phyloP scores from a whole-genome alignment of 2,797 vertebrate genomes.

The Tokudaia muenninki region DNA sequence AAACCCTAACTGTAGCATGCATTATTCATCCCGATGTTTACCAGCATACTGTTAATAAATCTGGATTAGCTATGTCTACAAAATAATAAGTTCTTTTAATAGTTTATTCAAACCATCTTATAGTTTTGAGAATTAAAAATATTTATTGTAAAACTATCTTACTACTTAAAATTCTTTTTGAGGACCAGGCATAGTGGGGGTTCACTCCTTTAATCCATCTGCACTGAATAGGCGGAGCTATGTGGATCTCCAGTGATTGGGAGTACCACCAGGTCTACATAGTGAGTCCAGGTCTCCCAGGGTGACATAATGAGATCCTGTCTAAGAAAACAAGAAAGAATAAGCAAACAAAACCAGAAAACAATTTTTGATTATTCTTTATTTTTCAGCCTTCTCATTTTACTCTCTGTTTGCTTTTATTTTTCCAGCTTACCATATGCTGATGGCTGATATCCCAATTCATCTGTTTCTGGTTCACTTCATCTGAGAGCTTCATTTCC shows the following conservation, averaged over 20 bases:
- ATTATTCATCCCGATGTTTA: too few relatives aligned
- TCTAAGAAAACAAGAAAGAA: neutral
- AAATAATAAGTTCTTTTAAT: neutral
- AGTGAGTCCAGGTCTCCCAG: neutral
- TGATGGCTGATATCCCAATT: neutral
- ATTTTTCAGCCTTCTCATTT: neutral
- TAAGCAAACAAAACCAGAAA: neutral
- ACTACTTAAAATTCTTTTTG: neutral
- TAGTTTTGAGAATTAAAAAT: neutral
- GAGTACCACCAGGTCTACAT: rapidly evolving
- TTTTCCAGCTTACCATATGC: neutral
- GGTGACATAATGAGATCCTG: neutral
- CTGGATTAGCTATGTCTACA: neutral
- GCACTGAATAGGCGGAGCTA: neutral
- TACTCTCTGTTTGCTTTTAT: neutral
- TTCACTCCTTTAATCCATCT: neutral
- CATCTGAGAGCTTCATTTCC: neutral
- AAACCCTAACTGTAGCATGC: neutral
- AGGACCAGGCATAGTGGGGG: too few relatives aligned
- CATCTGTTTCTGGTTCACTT: neutral
- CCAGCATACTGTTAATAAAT: neutral
- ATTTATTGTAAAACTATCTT: neutral
- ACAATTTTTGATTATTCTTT: too few relatives aligned
- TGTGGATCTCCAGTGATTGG: too few relatives aligned
- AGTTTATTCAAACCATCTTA: neutral